A percentile compares a stretch with the other conserved stretches of the same genome.
phyloP scores from a whole-genome alignment of 2,888 invertebrate species.

The Teinopalpus imperialis region DNA sequence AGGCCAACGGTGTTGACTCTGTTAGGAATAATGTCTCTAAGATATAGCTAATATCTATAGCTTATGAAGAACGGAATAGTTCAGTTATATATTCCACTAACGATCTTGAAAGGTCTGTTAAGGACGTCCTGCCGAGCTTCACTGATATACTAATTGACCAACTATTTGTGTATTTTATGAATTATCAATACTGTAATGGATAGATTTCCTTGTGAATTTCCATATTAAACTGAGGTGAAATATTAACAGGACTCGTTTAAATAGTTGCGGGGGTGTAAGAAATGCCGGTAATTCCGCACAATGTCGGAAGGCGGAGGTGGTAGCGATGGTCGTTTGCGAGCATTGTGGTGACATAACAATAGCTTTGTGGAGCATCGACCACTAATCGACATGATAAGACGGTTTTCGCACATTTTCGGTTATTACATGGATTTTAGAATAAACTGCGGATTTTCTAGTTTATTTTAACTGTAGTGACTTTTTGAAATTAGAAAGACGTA shows the following conservation, averaged over 20 bases:
- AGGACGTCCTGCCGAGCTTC: too few species aligned
- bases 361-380: constrained; percentile 68
- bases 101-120: too few species aligned
- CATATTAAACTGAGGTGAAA: constrained; percentile 58
- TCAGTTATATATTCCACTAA: too few species aligned
- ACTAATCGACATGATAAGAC: constrained; percentile 80
- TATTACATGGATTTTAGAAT: constrained; percentile 33
- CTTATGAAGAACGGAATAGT: too few species aligned
- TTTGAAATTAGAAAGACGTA: too few species aligned
- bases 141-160: too few species aligned
- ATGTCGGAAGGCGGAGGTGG: constrained; percentile 59
- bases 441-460: not conserved
- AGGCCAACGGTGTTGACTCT: too few species aligned
- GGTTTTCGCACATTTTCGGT: constrained; percentile 55
- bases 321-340: constrained; percentile 49
- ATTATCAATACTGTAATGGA: too few species aligned
- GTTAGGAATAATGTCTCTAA: too few species aligned
- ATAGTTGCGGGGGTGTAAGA: constrained; percentile 59
- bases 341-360: constrained; percentile 69
- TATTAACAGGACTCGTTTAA: constrained; percentile 55
- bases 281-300: constrained; percentile 56
- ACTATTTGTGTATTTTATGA: too few species aligned
- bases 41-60: too few species aligned
- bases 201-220: constrained; percentile 53
- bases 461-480: too few species aligned